phyloP scores from a whole-genome alignment of 1,140 invertebrate genomes.

The Laupala kohalensis region DNA sequence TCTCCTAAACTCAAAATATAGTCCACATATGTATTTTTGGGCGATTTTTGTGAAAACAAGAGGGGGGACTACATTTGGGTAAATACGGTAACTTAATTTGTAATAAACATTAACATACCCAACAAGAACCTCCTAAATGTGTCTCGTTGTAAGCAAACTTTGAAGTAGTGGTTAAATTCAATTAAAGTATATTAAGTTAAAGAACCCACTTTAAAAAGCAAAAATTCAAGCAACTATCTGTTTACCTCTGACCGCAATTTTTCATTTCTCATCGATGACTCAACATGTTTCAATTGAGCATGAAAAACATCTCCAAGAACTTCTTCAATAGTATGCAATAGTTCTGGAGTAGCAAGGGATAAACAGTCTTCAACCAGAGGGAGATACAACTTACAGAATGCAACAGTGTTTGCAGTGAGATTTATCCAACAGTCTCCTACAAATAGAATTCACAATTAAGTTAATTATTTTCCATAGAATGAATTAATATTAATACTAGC shows the following conservation, averaged over 20 bases:
- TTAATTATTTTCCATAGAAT: no score
- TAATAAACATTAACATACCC: no score
- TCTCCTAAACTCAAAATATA: no score
- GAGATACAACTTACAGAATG: constrained; percentile 54
- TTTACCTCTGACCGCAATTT: constrained; percentile 43
- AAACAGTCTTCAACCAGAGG: constrained; percentile 53
- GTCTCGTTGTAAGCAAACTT: no score
- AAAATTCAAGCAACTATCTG: neutral
- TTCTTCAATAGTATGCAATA: constrained; percentile 45
- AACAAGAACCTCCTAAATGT: no score
- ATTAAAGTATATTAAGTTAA: no score
- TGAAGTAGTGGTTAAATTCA: neutral
- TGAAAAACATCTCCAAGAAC: constrained; percentile 49
- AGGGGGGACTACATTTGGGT: no score
- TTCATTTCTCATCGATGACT: constrained; percentile 39
- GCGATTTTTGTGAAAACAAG: no score
- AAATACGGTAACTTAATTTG: no score
- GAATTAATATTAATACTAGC: no score
- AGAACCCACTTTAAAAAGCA: neutral
- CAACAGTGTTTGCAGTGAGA: constrained; percentile 52
- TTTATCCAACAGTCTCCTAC: constrained; percentile 51
- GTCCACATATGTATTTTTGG: no score
- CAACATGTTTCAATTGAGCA: constrained; percentile 49
- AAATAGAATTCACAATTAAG: no score
- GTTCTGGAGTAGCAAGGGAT: constrained; percentile 46